Conservation (phyloP, 2,113 vertebrate species). For the Alligator mississippiensis region DNA sequence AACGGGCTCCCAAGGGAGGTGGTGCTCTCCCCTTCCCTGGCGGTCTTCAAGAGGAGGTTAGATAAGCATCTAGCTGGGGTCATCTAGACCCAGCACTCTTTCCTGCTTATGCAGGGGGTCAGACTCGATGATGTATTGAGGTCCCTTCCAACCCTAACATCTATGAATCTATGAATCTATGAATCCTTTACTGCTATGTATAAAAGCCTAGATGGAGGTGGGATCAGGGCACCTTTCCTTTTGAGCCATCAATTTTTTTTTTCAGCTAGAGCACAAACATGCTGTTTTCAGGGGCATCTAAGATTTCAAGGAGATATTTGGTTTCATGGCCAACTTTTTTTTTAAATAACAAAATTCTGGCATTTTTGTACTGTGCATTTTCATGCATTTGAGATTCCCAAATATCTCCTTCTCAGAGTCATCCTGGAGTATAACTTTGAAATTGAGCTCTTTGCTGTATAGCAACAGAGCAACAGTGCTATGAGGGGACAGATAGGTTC, state of each 20-base stretch:
- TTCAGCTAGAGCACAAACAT: accelerated
- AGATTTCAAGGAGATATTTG: accelerated
- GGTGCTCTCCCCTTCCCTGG: too few species aligned
- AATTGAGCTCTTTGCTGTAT: neutral
- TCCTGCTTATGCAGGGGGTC: too few species aligned
- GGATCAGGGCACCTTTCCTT: accelerated
- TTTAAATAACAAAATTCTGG: neutral
- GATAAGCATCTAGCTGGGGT: too few species aligned
- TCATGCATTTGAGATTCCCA: neutral
- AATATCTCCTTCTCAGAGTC: neutral
- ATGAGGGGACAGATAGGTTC: neutral
- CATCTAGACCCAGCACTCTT: too few species aligned
- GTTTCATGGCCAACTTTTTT: neutral
- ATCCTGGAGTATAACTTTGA: neutral
- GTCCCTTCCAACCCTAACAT: too few species aligned
- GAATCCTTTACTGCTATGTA: too few species aligned
- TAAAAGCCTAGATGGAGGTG: too few species aligned
- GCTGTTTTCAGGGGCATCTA: accelerated
- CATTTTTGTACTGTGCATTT: accelerated
- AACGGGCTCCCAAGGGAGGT: too few species aligned
- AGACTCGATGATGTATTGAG: too few species aligned
- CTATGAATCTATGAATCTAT: too few species aligned
- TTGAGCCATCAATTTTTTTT: accelerated
- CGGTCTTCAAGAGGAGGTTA: too few species aligned
- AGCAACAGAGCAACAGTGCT: neutral